These are phyloP conservation scores for Homarus americanus DNA, from an alignment of 1,140 invertebrate genomes.

Conservation along the genomic window DNA sequence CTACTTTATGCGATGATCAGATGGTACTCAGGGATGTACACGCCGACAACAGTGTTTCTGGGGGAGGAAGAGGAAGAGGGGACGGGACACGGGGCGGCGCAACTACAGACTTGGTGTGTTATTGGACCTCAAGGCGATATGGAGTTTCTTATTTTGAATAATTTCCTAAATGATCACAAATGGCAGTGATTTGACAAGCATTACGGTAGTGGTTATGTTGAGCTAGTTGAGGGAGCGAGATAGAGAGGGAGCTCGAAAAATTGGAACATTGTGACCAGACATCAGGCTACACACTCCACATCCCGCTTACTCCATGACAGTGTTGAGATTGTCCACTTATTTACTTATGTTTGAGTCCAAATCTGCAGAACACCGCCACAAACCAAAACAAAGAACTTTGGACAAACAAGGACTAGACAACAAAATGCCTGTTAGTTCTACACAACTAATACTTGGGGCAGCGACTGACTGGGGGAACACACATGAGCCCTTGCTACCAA, in stretches of 20 bases:
- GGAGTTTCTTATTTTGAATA: neutral
- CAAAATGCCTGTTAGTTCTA: conserved; percentile 59
- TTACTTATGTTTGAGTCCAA: neutral
- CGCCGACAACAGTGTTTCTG: conserved; percentile 55
- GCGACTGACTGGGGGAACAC: neutral
- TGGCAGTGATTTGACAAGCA: neutral
- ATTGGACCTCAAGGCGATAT: neutral
- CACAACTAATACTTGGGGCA: neutral
- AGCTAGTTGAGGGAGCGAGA: too few species aligned
- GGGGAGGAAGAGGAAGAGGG: neutral
- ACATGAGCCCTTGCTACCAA: neutral
- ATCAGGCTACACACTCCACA: too few species aligned
- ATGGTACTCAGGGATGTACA: conserved; percentile 10
- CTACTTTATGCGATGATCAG: conserved; percentile 69
- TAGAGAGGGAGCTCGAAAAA: too few species aligned
- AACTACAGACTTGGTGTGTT: neutral
- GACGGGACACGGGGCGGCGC: neutral
- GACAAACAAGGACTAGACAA: conserved; percentile 61
- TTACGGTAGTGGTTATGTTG: neutral
- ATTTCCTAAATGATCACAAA: neutral
- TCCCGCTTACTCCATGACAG: too few species aligned
- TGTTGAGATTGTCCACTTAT: neutral
- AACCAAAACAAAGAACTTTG: conserved; percentile 37
- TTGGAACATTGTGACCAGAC: too few species aligned
- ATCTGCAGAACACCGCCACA: neutral